phyloP scores from a whole-genome alignment of 2,888 invertebrate species.

The Epirrita christyi region DNA sequence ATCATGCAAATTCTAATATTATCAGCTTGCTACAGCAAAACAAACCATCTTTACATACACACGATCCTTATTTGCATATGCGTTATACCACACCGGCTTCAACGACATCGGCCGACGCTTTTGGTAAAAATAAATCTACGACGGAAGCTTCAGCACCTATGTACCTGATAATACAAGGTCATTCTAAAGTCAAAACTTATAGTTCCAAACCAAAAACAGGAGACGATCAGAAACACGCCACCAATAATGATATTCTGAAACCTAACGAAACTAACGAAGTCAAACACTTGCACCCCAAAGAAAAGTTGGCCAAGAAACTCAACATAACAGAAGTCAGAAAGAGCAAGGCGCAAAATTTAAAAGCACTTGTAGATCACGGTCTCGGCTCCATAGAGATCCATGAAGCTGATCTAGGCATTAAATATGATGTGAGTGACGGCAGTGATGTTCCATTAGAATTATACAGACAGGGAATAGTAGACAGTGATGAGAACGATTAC shows the following conservation, averaged over 20 bases:
- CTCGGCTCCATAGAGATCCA: slow-evolving; percentile 83
- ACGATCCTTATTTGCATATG: slow-evolving; percentile 75
- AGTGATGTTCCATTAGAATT: slow-evolving; percentile 81
- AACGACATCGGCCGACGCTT: slow-evolving; percentile 74
- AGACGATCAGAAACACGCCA: slow-evolving; percentile 66
- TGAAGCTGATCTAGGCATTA: slow-evolving; percentile 83
- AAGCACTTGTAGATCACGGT: slow-evolving; percentile 68
- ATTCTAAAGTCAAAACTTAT: slow-evolving; percentile 94
- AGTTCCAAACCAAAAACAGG: slow-evolving; percentile 84
- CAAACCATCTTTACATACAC: slow-evolving; percentile 56
- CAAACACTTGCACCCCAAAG: slow-evolving; percentile 83
- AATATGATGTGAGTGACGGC: slow-evolving; percentile 84
- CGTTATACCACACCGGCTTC: slow-evolving; percentile 79
- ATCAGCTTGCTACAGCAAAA: slow-evolving; percentile 49
- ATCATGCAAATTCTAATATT: slow-evolving; percentile 55
- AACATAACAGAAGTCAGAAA: slow-evolving; percentile 53
- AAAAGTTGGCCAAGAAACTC: slow-evolving; percentile 62
- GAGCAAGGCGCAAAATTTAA: slow-evolving; percentile 68
- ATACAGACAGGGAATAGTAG: slow-evolving; percentile 86
- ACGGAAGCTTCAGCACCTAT: slow-evolving; percentile 84
- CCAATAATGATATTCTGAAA: slow-evolving; percentile 81
- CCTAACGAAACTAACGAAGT: slow-evolving; percentile 80
- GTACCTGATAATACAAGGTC: slow-evolving; percentile 93
- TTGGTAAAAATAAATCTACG: slow-evolving; percentile 54
- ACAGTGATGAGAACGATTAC: slow-evolving; percentile 76